Evolutionary conservation across 2,888 invertebrate genomes (phyloP).

Genomic region (Pollenia griseotomentosa): DNA sequence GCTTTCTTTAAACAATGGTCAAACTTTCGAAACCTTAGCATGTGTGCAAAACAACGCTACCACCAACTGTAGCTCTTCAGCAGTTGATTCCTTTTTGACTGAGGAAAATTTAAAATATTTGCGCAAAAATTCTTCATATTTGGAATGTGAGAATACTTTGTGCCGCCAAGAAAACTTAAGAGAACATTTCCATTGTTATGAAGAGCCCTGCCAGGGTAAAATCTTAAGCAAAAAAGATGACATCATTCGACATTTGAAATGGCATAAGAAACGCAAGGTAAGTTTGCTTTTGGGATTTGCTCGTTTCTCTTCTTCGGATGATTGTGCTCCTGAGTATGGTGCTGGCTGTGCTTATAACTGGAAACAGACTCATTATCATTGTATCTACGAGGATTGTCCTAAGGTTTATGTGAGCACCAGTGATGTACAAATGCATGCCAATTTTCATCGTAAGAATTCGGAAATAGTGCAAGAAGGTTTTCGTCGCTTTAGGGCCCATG

Average conservation of each 20-base stretch:
- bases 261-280: constrained; percentile 99
- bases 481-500: constrained; percentile 97
- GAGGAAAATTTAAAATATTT: constrained; percentile 82
- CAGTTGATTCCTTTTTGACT: constrained; percentile 80
- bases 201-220: constrained; percentile 88
- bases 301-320: constrained; percentile 97
- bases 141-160: constrained; percentile 83
- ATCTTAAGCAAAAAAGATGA: constrained; percentile 99
- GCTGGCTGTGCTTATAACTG: constrained; percentile 93
- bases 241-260: constrained; percentile 99
- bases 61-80: constrained; percentile 68
- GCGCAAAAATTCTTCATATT: constrained; percentile 83
- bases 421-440: constrained; percentile 99
- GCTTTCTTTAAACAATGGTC: constrained; percentile 67
- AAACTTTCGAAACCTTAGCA: constrained; percentile 64
- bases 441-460: constrained; percentile 98
- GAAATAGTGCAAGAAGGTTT: constrained; percentile 99
- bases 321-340: constrained; percentile 94
- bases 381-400: constrained; percentile 96
- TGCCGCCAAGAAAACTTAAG: constrained; percentile 85
- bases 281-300: constrained; percentile 94
- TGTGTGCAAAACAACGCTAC: constrained; percentile 19
- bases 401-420: constrained; percentile 99
- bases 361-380: constrained; percentile 90
- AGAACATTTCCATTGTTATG: constrained; percentile 96